Evolutionary conservation across 1,140 invertebrate species (phyloP).

Genomic region (Calephelis nemesis): DNA sequence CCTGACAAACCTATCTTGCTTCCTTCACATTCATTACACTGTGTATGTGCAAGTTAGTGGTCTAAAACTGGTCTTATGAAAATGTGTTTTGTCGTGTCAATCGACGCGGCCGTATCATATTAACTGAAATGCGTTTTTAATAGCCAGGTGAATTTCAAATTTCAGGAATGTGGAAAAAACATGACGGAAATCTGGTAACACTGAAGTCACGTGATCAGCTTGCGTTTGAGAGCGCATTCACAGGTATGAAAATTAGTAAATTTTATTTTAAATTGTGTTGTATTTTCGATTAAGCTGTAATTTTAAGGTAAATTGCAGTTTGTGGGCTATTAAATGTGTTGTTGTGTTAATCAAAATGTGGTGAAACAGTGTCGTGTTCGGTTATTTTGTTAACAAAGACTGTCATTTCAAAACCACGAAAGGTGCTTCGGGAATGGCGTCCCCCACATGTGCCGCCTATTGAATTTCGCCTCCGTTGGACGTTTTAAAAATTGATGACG

Average conservation of each 20-base stretch:
- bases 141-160: too few species aligned
- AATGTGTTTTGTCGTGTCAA: too few species aligned
- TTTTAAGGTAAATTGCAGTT: slow-evolving; percentile 64
- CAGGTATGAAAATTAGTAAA: slow-evolving; percentile 78
- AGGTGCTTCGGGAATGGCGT: slow-evolving; percentile 79
- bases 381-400: slow-evolving; percentile 72
- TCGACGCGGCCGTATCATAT: too few species aligned
- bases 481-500: slow-evolving; percentile 66
- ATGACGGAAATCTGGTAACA: slow-evolving; percentile 37
- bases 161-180: neutral
- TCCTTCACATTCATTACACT: too few species aligned
- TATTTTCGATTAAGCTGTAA: slow-evolving; percentile 60
- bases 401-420: slow-evolving; percentile 77
- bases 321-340: slow-evolving; percentile 45
- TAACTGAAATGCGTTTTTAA: too few species aligned
- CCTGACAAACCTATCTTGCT: too few species aligned
- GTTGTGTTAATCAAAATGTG: slow-evolving; percentile 50
- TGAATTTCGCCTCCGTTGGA: slow-evolving; percentile 61
- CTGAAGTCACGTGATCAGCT: slow-evolving; percentile 78
- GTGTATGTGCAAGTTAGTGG: too few species aligned
- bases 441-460: slow-evolving; percentile 78
- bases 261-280: slow-evolving; percentile 73
- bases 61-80: too few species aligned
- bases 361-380: slow-evolving; percentile 61
- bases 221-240: slow-evolving; percentile 80